Base-by-base conservation (phyloP, 2,113 vertebrate genomes). In the Coryphaenoides rupestris region DNA sequence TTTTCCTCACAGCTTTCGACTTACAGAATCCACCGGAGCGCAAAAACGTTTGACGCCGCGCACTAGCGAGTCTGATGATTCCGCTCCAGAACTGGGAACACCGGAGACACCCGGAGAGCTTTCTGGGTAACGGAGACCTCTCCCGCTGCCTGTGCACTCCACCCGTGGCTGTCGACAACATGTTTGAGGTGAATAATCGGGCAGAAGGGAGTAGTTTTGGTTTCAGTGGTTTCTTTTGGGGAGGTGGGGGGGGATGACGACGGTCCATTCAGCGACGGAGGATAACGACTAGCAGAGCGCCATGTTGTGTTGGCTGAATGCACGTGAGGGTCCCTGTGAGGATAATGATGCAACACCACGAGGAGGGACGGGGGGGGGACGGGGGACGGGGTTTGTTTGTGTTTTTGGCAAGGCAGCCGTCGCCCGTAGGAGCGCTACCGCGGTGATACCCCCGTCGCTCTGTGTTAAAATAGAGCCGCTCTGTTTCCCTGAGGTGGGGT, bases 261-360 rank as follows among this genome's bases (percentile, higher is more conserved):
- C n/a, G n/a, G 40, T 21, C 33, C 58, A 60, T 60, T 40, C 54
- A 60, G 57, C 40, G n/a, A n/a, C n/a, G 53, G 3, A 52, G 28
- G 58, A 80, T 63, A 64, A 71, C 70, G 58, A 75, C 64, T 67
- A 62, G 63, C 72, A 66, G 58, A 12, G 63, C 33, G 9, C 33
- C 60, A n/a, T 52, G 61, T 19, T 54, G 49, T 62, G 57, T 55
- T 24, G 59, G 62, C 47, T 76, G 73, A 76, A 76, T 62, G 58
- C 60, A 60, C 69, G 63, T 63, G 70, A 69, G 24, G 4, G 10
- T 68, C 55, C 67, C 60, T 71, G 68, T 74, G 64, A 55, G 63
- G 69, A 75, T 83, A 82, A 86, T 75, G 73, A 77, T 75, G 68
- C 77, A 64, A 40, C 75, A 57, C 65, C 59, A 58, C 45, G 21